Conservation (phyloP, 2,797 vertebrate species). For the Simalia tracyae region DNA sequence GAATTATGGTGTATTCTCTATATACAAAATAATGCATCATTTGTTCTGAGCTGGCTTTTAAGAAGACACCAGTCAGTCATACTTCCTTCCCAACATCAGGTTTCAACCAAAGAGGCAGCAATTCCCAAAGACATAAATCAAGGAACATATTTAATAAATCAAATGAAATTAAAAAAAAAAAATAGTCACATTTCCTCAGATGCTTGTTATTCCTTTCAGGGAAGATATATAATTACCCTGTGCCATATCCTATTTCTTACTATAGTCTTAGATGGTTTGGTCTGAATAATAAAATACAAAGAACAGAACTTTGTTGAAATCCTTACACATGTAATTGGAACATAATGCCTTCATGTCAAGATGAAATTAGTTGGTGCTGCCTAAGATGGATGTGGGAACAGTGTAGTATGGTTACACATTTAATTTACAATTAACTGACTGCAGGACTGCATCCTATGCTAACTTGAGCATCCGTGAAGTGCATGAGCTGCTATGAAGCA, state of each 20-base stretch:
- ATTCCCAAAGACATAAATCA: background rate
- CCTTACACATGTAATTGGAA: background rate
- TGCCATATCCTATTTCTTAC: background rate
- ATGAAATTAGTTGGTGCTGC: constrained; percentile 4
- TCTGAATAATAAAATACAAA: background rate
- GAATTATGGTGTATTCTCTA: no score
- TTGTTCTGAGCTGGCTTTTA: background rate
- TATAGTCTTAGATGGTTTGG: background rate
- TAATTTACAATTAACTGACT: background rate
- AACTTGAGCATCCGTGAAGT: background rate
- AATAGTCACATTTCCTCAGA: background rate
- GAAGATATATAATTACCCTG: background rate
- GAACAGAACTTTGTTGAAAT: constrained; percentile 6
- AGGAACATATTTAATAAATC: background rate
- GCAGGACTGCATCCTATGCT: background rate
- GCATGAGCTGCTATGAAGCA: background rate
- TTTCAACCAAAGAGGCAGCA: background rate
- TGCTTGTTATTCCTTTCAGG: background rate
- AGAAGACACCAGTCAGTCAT: background rate
- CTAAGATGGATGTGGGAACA: background rate
- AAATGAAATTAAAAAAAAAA: background rate
- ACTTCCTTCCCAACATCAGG: background rate
- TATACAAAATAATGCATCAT: no score
- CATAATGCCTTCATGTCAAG: background rate
- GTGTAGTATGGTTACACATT: background rate